Base-by-base conservation (phyloP, 2,113 vertebrate species). In the Fregetta grallaria region DNA sequence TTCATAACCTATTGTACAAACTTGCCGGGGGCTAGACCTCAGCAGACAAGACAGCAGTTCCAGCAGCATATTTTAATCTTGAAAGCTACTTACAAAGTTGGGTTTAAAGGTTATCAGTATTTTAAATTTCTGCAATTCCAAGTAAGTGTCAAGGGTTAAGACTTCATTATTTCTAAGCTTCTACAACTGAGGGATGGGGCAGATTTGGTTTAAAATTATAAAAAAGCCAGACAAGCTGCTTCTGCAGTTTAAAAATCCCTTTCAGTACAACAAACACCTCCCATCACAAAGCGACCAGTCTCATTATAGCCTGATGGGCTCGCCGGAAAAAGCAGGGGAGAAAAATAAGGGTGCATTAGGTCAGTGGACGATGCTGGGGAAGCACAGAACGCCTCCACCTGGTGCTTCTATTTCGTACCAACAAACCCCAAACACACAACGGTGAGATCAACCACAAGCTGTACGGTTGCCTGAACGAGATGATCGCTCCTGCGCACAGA, bases 1-100 rank as follows among this genome's bases (percentile, higher is more conserved):
- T 90, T 96, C 76, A 50, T 72, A 94, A 91, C 88, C 93, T 72
- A 52, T 3, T 81, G 90, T 59, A 88, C 63, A 94, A 94, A 88
- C 67, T 49, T 0, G 29, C 81, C 85, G 0, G 7, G 71, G 92
- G 95, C 87, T 68, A 14, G 49, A 78, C 47, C 81, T 71, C 49
- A 6, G 82, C 68, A 66, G 27, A 61, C 49, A n/a, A 82, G 80
- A 71, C 2, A 75, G 53, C 66, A 76, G 53, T 13, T 79, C 85
- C 74, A 65, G 40, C 49, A 92, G 92, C 62, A 32, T n/a, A 62
- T 77, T 88, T 95, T 66, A 86, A 47, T 88, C 82, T 50, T n/a
- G 0, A 95, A 96, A 95, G 85, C 93, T 58, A 8, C 90, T 95
- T 72, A 75, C 17, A 62, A 66, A 82, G 77, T 29, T 45, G 26